Evolutionary conservation across 2,797 vertebrate genomes (phyloP), one percentile per base, ranked within the genome.

Genomic region (Nannoperca australis): DNA sequence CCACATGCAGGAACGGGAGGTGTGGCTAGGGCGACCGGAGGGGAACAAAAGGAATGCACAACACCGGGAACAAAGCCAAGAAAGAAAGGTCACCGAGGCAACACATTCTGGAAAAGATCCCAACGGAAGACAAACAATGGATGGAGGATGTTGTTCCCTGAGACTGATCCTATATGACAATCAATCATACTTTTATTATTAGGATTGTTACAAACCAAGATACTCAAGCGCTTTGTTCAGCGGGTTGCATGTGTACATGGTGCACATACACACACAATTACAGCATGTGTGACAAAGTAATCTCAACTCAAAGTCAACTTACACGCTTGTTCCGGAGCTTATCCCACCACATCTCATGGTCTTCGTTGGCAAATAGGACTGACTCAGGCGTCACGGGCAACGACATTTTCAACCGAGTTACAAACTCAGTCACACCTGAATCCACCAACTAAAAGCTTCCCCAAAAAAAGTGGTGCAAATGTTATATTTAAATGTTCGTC

Each of bases 11-110:
- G 9, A 86, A 88, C 83, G 66, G 68, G 77, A 84, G 90, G 81
- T 83, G 91, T 89, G 91, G 68, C 64, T 15, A 60, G 66, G 74
- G 74, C 45, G 59, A 85, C 58, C 49, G 61, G 81, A 70, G 65
- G 55, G 40, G 59, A n/a, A 88, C 71, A 82, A 87, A 50, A 85
- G 77, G 64, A 85, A 62, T 45, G 32, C 60, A 83, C 73, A 74
- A 85, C 84, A 90, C 80, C 71, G 85, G 88, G 88, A 85, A 79
- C 44, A 75, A 88, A 85, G 60, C 83, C 78, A 65, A 62, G 72
- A 73, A 45, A 15, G n/a, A 70, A 66, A 68, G 81, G 73, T 84
- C 81, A 83, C 0, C 2, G 61, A 49, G 70, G 76, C 60, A 27
- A 9, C 58, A 51, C 34, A 66, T 59, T 68, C 77, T 24, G 62